Base-by-base conservation (phyloP, 2,797 vertebrate genomes). In the Fistularia tabacaria region DNA sequence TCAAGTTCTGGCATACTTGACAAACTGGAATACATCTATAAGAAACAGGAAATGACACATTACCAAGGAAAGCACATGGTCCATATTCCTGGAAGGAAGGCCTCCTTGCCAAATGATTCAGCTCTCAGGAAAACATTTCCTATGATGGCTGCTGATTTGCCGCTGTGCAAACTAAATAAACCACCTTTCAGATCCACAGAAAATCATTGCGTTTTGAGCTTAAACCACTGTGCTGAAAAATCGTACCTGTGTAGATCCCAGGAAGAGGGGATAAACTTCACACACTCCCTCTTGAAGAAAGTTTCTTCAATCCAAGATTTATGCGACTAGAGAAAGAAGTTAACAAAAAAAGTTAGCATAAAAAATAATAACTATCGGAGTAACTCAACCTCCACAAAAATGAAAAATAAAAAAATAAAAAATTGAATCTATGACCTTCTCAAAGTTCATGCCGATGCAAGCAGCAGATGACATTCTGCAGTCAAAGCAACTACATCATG, bases 1-100 rank as follows among this genome's bases (percentile, higher is more conserved):
- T 93, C 81, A 98, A 84, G 85, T 92, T 98, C 73, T 96, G 95
- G 80, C 96, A 98, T 57, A 98, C 87, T 66, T 97, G 95, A 69
- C 95, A 98, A 63, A 92, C 91, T 77, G 92, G 88, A 70, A 80
- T 74, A 81, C 96, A 98, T 81, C 97, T 99, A 83, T 51, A 80
- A 87, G 44, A 88, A 73, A 85, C 73, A 81, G 62, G 77, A 73
- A 74, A 74, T 56, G 13, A 66, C 41, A 64, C 12, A 66, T 79
- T 53, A 76, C 51, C 9, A 71, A 66, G 57, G 51, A 68, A 72
- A 73, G 42, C 46, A 64, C 37, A 51, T 48, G 25, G 7, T 51
- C 44, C 36, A 66, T 66, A 42, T 78, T 80, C 71, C 64, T 77
- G 77, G 71, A 76, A 79, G 64, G 4, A 65, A 60, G 49, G 50